Base-by-base conservation (phyloP, 2,888 invertebrate genomes). In the Nymphalis c-album region DNA sequence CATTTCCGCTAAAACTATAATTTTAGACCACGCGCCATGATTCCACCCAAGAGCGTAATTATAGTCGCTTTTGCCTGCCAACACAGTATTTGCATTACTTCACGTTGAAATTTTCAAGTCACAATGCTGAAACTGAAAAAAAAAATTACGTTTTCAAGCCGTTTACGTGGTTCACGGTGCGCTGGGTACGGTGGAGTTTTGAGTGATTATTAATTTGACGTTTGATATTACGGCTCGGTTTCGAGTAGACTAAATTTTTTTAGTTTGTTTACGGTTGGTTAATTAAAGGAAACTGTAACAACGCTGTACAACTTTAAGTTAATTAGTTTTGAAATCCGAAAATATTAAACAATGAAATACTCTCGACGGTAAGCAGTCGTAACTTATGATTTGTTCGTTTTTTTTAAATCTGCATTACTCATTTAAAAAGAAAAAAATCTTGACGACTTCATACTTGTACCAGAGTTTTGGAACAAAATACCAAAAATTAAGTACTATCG, bases 41-140 rank as follows among this genome's bases (percentile, higher is more conserved):
- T 81, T 79, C 78, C 74, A 70, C 85, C 84, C 84, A 77, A 82
- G 86, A 83, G 86, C 71, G 79, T 85, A 86, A 86, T 86, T 84
- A 84, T 80, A 74, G 72, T 73, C 71, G 78, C 81, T 80, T 83
- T 83, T 81, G 74, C 75, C 78, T 71, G 79, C 76, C 78, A 77
- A 85, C 85, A 84, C 78, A 76, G 83, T 80, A 82, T 85, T 85
- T 80, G 81, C 85, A 84, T 85, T 85, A 82, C 79, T 73, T 71
- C 72, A 71, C 75, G 73, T 71, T 75, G 75, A 75, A 77, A 78
- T 72, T 73, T 73, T 71, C 73, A 71, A 73, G 74, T 71, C 71
- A 75, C 75, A 75, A 75, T 75, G 72, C 66, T 70, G 71, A 69
- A 73, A 71, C 71, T 73, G 71, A 69, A 72, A 76, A 75, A 48